A percentile compares a stretch with the other conserved stretches of the same genome.
phyloP scores from a whole-genome alignment of 1,140 invertebrate genomes.

The Cepaea nemoralis region DNA sequence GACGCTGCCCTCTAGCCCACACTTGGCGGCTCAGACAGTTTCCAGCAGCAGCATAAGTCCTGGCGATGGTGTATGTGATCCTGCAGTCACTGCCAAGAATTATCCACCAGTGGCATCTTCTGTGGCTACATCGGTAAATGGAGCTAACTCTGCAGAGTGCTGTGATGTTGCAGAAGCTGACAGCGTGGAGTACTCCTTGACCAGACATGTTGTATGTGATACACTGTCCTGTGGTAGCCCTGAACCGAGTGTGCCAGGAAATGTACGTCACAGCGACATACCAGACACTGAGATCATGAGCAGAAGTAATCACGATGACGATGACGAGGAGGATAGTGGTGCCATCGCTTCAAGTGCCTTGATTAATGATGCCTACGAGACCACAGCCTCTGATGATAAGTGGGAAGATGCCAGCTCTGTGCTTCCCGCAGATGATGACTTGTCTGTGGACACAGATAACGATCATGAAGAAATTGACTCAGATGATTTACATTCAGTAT shows the following conservation, averaged over 20 bases:
- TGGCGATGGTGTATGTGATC: neutral
- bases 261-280: neutral
- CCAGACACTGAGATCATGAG: neutral
- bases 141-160: no score
- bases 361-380: conserved; percentile 28
- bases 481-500: neutral
- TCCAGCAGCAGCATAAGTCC: neutral
- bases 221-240: neutral
- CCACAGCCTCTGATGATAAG: conserved; percentile 7
- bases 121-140: neutral
- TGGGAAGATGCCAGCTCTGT: conserved; percentile 32
- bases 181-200: conserved; percentile 13
- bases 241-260: neutral
- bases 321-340: neutral
- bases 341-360: conserved; percentile 23
- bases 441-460: neutral
- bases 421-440: neutral
- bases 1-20: neutral
- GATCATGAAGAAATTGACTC: neutral
- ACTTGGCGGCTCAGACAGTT: neutral
- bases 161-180: neutral
- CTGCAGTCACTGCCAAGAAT: neutral
- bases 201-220: neutral
- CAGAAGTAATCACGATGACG: neutral
- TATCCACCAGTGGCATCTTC: neutral